Percentiles rank a stretch among this genome's conserved stretches.
These are phyloP conservation scores for Heterotis niloticus DNA, from an alignment of 2,113 vertebrate species.

Conservation along the genomic window DNA sequence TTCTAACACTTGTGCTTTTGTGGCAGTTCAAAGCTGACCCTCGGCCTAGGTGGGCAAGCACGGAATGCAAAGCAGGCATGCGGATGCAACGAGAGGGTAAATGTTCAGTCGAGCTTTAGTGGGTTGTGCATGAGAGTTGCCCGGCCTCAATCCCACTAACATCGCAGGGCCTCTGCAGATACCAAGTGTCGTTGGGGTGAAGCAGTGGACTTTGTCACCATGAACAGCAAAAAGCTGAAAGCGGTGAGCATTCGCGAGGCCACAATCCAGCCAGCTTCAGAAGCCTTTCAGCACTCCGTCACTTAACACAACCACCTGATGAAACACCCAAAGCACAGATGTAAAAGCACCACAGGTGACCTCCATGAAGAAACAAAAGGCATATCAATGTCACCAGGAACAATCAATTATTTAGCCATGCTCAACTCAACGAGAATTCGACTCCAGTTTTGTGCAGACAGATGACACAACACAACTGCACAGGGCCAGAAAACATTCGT, in stretches of 20 bases:
- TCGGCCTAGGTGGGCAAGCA: conserved; percentile 47
- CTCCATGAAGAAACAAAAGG: neutral
- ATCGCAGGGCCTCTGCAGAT: conserved; percentile 21
- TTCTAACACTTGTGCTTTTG: conserved; percentile 56
- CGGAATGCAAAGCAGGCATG: conserved; percentile 53
- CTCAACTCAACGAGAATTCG: conserved; percentile 3
- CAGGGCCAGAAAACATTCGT: neutral
- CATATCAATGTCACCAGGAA: neutral
- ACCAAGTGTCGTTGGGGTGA: neutral
- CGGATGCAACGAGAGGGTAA: conserved; percentile 24
- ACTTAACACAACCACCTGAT: neutral
- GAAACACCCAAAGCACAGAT: neutral
- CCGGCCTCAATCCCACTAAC: conserved; percentile 40
- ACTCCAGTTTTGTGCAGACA: neutral
- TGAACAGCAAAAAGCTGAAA: conserved; percentile 23
- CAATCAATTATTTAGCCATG: conserved; percentile 35
- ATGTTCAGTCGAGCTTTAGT: conserved; percentile 34
- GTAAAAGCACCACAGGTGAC: neutral
- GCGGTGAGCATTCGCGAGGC: neutral
- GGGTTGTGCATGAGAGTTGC: conserved; percentile 23
- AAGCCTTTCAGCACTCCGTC: neutral
- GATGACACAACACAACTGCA: neutral
- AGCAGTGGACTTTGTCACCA: conserved; percentile 19
- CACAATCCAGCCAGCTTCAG: neutral
- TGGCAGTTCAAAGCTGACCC: conserved; percentile 57